Evolutionary conservation across 2,113 vertebrate species (phyloP).

Genomic region (Leucopsar rothschildi): DNA sequence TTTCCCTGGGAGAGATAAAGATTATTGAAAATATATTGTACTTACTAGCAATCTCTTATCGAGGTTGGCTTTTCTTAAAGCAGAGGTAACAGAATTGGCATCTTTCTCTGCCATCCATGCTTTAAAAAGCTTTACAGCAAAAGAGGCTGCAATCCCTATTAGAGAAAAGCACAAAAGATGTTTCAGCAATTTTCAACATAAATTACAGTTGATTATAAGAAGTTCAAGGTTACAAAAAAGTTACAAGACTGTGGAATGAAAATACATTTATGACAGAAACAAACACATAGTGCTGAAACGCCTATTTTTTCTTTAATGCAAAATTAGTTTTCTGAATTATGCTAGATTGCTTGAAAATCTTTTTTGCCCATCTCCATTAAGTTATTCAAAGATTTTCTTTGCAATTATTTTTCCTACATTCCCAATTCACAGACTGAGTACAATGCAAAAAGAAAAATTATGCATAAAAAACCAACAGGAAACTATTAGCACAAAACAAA

Average conservation of each 20-base stretch:
- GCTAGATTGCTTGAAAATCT: neutral
- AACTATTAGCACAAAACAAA: neutral
- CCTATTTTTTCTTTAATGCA: neutral
- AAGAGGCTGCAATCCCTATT: slow-evolving; percentile 88
- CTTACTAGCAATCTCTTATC: slow-evolving; percentile 91
- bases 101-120: slow-evolving; percentile 94
- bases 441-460: neutral
- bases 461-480: neutral
- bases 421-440: neutral
- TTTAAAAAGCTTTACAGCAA: slow-evolving; percentile 93
- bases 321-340: neutral
- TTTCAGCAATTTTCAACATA: neutral
- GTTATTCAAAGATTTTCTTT: neutral
- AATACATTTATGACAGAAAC: neutral
- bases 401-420: neutral
- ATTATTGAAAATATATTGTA: slow-evolving; percentile 5
- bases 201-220: neutral
- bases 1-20: neutral
- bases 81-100: slow-evolving; percentile 87
- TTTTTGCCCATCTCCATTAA: neutral
- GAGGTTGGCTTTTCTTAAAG: slow-evolving; percentile 89
- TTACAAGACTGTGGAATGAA: neutral
- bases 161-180: neutral
- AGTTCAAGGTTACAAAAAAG: neutral
- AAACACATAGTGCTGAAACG: neutral